Conservation (phyloP, 2,888 invertebrate genomes). For the Cosmopolites sordidus region DNA sequence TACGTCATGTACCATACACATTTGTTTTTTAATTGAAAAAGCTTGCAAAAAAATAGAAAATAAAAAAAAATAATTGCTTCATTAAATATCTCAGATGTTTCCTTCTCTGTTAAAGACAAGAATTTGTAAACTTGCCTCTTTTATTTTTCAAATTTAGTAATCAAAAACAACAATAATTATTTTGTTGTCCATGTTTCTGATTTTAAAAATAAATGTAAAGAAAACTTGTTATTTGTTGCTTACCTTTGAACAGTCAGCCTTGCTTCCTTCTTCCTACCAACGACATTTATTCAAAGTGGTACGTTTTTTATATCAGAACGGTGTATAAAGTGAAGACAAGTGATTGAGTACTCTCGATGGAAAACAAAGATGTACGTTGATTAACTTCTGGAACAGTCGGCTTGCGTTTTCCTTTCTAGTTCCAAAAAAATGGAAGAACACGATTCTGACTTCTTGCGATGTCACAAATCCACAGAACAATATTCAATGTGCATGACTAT, state of each 20-base stretch:
- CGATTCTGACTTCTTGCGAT: background rate
- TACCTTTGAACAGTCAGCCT: constrained; percentile 18
- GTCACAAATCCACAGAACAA: background rate
- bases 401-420: background rate
- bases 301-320: background rate
- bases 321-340: background rate
- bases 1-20: too few relatives aligned
- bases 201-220: too few relatives aligned
- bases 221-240: too few relatives aligned
- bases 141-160: too few relatives aligned
- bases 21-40: too few relatives aligned
- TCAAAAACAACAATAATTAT: too few relatives aligned
- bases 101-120: too few relatives aligned
- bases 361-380: background rate
- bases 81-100: too few relatives aligned
- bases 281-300: constrained; percentile 16
- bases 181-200: too few relatives aligned
- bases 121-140: too few relatives aligned
- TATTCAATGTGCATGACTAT: background rate
- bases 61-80: too few relatives aligned
- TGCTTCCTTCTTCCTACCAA: constrained; percentile 17
- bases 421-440: background rate
- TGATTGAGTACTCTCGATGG: background rate
- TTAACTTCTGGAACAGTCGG: background rate
- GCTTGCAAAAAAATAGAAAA: too few relatives aligned